Evolutionary conservation across 2,113 vertebrate genomes (phyloP), one percentile per base, ranked within the genome.

Genomic region (Vanacampus margaritifer): DNA sequence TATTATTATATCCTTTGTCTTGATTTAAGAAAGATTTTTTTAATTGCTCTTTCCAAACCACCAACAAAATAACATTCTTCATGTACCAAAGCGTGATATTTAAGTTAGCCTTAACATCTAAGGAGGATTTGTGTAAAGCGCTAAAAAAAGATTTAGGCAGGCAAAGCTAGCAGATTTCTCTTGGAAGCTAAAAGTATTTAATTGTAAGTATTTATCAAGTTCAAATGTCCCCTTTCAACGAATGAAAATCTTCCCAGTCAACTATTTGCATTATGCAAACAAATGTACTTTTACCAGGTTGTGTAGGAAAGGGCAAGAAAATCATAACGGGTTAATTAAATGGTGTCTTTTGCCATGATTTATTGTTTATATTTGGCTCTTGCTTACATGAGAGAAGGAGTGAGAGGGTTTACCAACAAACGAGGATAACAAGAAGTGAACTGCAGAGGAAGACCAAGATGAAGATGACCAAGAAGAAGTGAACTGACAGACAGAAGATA

Each of bases 131-230:
- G 26, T 60, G 41, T n/a, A 36, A 58, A 45, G 14, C 36, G 4
- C 24, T 46, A 24, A 0, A 69, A 69, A 69, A 43, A 17, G 56
- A 61, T 54, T 53, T 54, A 65, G 14, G 24, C 64, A 54, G n/a
- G 14, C 50, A 59, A 26, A 36, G n/a, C 10, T 41, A 39, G 1
- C 35, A 12, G 14, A 58, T 35, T 51, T n/a, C 28, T 51, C 21
- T n/a, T 23, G 21, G 48, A 51, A 11, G 48, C 48, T 32, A 58
- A 35, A 24, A 26, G 56, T 58, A n/a, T 58, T 35, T 35, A 58
- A 32, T 58, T 35, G 26, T 32, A 57, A 57, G 54, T 58, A 56
- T 28, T 26, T 56, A 28, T 56, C 12, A 26, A 56, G 53, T 56
- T 13, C 35, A 58, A 58, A 58, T 19, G 28, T 58, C 56, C 6